Evolutionary conservation across 2,113 vertebrate genomes (phyloP).

Genomic region (Micronisus gabar): DNA sequence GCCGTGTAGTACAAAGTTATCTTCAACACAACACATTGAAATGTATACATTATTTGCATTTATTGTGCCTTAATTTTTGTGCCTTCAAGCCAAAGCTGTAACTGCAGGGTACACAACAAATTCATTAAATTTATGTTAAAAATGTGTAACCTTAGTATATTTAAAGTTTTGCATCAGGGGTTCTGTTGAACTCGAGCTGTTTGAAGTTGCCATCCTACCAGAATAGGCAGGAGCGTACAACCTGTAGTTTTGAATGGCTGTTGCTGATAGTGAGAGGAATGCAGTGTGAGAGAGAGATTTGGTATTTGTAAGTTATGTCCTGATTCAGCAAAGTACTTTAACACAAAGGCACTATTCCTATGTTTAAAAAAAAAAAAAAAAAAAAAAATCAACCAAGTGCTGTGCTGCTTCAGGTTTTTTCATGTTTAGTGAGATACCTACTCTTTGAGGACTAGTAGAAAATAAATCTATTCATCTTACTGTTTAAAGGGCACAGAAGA

Average conservation of each 20-base stretch:
- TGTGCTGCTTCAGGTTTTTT: not conserved
- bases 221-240: not conserved
- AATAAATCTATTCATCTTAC: not conserved
- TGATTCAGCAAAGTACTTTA: constrained; percentile 20
- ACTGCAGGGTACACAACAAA: constrained; percentile 54
- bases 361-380: not conserved
- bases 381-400: not conserved
- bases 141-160: not conserved
- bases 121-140: constrained; percentile 5
- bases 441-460: not conserved
- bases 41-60: constrained; percentile 61
- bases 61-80: constrained; percentile 75
- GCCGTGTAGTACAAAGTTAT: constrained; percentile 46
- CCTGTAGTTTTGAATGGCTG: not conserved
- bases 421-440: not conserved
- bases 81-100: constrained; percentile 63
- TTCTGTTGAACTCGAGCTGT: constrained; percentile 60
- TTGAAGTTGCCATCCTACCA: constrained; percentile 50
- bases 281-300: not conserved
- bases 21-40: constrained; percentile 56
- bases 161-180: constrained; percentile 33
- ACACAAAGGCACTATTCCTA: not conserved
- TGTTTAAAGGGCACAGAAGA: not conserved
- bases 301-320: not conserved
- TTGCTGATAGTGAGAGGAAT: not conserved